Evolutionary conservation across 2,113 vertebrate genomes (phyloP).

Genomic region (Nycticebus coucang): DNA sequence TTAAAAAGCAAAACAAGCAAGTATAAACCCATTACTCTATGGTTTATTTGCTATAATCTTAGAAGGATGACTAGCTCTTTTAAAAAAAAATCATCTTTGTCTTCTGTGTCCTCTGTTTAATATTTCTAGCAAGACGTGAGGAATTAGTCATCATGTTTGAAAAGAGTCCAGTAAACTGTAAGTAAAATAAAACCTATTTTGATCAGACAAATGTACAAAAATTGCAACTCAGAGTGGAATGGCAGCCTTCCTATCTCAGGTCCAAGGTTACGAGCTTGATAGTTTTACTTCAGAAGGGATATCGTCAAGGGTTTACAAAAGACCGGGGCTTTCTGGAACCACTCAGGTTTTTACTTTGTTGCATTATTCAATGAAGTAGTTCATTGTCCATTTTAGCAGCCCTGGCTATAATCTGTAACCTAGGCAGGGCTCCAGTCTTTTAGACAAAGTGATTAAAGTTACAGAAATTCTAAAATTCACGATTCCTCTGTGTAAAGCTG

Average conservation of each 20-base stretch:
- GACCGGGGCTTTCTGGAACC: slow-evolving; percentile 39
- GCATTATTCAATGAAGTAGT: slow-evolving; percentile 3
- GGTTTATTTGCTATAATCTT: background rate
- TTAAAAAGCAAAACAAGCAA: background rate
- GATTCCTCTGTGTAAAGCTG: background rate
- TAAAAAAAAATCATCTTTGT: background rate
- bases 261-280: slow-evolving; percentile 35
- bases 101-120: background rate
- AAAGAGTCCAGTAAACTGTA: slow-evolving; percentile 28
- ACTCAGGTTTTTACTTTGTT: slow-evolving; percentile 49
- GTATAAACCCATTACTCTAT: background rate
- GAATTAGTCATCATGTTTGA: slow-evolving; percentile 29
- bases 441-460: slow-evolving; percentile 31
- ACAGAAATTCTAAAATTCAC: slow-evolving; percentile 34
- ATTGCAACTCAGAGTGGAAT: background rate
- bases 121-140: background rate
- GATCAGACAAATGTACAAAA: background rate
- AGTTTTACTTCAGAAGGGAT: background rate
- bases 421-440: background rate
- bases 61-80: background rate
- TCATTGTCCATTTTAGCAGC: slow-evolving; percentile 48
- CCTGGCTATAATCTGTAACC: slow-evolving; percentile 49
- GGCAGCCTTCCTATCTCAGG: background rate
- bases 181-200: background rate
- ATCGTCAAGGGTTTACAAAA: background rate